Percentiles rank a stretch among this genome's conserved stretches.
Evolutionary conservation across 2,797 vertebrate species (phyloP).

Genomic region (Pempheris klunzingeri): DNA sequence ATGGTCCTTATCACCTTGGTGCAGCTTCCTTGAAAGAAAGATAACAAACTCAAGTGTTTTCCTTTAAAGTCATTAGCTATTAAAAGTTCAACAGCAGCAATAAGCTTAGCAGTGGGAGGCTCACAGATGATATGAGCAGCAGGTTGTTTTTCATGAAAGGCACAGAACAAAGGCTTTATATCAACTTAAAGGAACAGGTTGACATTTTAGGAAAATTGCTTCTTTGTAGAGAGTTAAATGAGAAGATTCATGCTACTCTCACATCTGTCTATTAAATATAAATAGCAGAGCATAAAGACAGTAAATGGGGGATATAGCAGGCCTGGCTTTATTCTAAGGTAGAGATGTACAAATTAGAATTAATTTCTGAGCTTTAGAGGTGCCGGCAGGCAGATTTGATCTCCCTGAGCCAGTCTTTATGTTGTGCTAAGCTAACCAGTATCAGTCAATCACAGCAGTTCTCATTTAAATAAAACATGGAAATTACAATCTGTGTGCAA

Average conservation of each 20-base stretch:
- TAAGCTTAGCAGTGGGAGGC: conserved; percentile 1
- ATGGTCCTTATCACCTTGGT: conserved; percentile 23
- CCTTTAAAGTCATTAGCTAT: conserved; percentile 10
- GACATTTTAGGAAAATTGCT: conserved; percentile 1
- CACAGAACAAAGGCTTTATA: background rate
- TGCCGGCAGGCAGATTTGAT: background rate
- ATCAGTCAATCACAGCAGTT: too few relatives aligned
- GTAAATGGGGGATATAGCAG: background rate
- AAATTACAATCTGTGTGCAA: too few relatives aligned
- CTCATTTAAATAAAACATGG: too few relatives aligned
- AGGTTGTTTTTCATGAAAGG: conserved; percentile 19
- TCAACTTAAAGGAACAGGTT: conserved; percentile 9
- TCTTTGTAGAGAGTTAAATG: background rate
- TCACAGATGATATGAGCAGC: conserved; percentile 38
- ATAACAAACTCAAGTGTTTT: conserved; percentile 46
- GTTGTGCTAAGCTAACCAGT: background rate
- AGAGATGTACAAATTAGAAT: background rate
- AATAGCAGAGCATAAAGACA: background rate
- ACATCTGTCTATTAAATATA: background rate
- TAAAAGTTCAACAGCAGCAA: conserved; percentile 55
- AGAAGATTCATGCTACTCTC: background rate
- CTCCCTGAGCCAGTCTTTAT: too few relatives aligned
- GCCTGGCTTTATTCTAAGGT: background rate
- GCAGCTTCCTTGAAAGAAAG: conserved; percentile 15
- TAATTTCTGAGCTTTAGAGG: background rate